phyloP scores from a whole-genome alignment of 2,888 invertebrate genomes.

The Rhyacophila evoluta region DNA sequence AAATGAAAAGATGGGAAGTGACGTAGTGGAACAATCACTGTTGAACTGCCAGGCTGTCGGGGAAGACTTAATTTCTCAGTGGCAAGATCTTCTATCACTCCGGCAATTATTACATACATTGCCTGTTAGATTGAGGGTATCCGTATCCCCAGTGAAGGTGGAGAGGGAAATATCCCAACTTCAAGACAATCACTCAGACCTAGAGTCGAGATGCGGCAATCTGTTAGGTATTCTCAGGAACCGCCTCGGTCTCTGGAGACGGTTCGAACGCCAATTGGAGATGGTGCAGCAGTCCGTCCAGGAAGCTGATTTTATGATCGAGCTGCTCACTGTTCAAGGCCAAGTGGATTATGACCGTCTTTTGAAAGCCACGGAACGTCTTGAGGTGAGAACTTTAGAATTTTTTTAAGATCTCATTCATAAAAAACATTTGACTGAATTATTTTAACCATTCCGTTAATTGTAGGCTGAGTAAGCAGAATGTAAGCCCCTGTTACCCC shows the following conservation, averaged over 20 bases:
- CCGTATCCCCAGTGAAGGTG: constrained; percentile 81
- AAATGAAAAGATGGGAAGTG: constrained; percentile 79
- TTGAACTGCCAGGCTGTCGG: constrained; percentile 78
- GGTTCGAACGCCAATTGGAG: constrained; percentile 83
- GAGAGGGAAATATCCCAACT: constrained; percentile 81
- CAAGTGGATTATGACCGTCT: constrained; percentile 87
- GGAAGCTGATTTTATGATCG: constrained; percentile 91
- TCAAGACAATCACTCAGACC: constrained; percentile 79
- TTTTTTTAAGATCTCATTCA: no score
- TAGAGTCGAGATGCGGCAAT: constrained; percentile 79
- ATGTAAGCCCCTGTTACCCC: no score
- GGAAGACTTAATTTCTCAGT: constrained; percentile 77
- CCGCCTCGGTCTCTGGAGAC: constrained; percentile 78
- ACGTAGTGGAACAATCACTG: constrained; percentile 82
- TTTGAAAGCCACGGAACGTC: constrained; percentile 84
- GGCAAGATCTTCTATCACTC: constrained; percentile 82
- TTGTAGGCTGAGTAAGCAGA: no score
- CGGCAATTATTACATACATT: constrained; percentile 83
- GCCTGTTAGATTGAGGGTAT: constrained; percentile 79
- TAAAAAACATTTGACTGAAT: no score
- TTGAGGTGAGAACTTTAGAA: constrained; percentile 78
- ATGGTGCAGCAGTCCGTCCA: constrained; percentile 84
- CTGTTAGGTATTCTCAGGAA: constrained; percentile 75
- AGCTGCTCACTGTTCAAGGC: constrained; percentile 84
- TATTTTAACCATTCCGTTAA: no score